Evolutionary conservation across 2,797 vertebrate genomes (phyloP).

Genomic region (Microctenopoma stevenorrisi): DNA sequence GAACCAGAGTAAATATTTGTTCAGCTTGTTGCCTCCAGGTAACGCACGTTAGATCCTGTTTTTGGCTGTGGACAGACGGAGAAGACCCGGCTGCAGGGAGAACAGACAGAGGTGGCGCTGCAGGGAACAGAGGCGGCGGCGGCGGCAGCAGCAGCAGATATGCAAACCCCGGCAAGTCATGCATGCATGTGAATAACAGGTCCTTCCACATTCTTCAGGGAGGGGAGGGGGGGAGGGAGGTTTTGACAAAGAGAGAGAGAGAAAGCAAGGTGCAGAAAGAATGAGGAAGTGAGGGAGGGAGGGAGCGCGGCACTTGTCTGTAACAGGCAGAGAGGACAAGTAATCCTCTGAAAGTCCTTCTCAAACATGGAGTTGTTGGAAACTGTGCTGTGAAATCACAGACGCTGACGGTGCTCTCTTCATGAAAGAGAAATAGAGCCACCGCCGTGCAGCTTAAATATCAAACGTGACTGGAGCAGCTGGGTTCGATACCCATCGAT

Average conservation of each 20-base stretch:
- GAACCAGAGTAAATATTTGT: slow-evolving; percentile 5
- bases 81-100: not conserved
- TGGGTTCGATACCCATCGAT: not conserved
- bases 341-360: slow-evolving; percentile 54
- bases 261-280: slow-evolving; percentile 44
- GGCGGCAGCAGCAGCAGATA: slow-evolving; percentile 31
- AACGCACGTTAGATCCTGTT: not conserved
- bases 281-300: slow-evolving; percentile 51
- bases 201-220: slow-evolving; percentile 78
- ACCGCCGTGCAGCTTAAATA: not conserved
- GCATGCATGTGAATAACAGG: slow-evolving; percentile 72
- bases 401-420: not conserved
- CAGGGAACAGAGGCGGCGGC: slow-evolving; percentile 20
- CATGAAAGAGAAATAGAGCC: not conserved
- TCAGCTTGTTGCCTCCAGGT: not conserved
- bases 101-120: not conserved
- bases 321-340: slow-evolving; percentile 52
- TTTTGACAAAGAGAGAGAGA: slow-evolving; percentile 14
- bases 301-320: slow-evolving; percentile 46
- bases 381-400: not conserved
- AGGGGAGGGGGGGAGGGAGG: slow-evolving; percentile 40
- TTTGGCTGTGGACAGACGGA: not conserved
- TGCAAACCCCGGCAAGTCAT: slow-evolving; percentile 57
- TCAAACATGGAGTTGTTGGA: slow-evolving; percentile 37
- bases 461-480: not conserved